A percentile compares a stretch with the other conserved stretches of the same genome.
These are phyloP conservation scores for Hyposmocoma kahamanoa DNA, from an alignment of 1,140 invertebrate genomes.

Conservation along the genomic window DNA sequence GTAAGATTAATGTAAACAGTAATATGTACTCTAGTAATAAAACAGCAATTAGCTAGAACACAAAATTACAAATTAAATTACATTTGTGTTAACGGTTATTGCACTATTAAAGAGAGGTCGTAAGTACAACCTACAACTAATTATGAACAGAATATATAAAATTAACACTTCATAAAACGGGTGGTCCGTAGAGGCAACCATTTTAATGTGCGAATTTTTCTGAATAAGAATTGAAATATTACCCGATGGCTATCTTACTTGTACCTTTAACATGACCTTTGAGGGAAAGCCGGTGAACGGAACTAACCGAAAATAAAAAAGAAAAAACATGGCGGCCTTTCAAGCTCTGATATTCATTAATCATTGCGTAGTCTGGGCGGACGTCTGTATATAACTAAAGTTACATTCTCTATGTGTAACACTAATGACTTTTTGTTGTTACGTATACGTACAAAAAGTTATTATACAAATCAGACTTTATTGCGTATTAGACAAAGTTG, in stretches of 20 bases:
- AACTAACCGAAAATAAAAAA: conserved; percentile 29
- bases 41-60: too few species aligned
- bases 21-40: too few species aligned
- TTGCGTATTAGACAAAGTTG: too few species aligned
- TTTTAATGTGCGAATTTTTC: too few species aligned
- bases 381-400: conserved; percentile 11
- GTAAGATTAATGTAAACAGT: too few species aligned
- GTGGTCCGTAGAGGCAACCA: too few species aligned
- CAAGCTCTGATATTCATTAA: conserved; percentile 57
- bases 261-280: not conserved
- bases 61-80: too few species aligned
- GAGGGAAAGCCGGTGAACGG: conserved; percentile 10
- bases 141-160: too few species aligned
- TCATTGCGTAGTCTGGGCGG: conserved; percentile 46
- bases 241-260: not conserved
- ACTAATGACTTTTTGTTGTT: conserved; percentile 16
- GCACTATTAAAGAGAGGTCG: too few species aligned
- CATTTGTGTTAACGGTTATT: too few species aligned
- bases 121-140: too few species aligned
- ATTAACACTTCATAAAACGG: conserved; percentile 1
- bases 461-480: too few species aligned
- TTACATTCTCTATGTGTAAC: conserved; percentile 9
- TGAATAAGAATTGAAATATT: conserved; percentile 1
- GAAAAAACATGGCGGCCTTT: conserved; percentile 42
- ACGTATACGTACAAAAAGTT: conserved; percentile 1